phyloP scores from a whole-genome alignment of 2,113 vertebrate species.

The Tetraodon nigroviridis region DNA sequence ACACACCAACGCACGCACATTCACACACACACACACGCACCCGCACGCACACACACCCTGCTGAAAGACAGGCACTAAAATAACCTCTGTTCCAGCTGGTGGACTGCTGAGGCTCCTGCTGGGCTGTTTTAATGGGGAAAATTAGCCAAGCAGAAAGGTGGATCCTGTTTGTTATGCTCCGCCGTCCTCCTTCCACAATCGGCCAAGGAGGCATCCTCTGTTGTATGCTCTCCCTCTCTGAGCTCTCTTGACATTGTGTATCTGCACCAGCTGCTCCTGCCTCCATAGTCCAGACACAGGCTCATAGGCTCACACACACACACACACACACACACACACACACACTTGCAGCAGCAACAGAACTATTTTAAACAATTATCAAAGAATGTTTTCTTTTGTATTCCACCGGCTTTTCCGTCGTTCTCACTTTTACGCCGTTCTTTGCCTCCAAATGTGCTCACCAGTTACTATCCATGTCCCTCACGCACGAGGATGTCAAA shows the following conservation, averaged over 20 bases:
- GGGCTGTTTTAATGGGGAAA: constrained; percentile 98
- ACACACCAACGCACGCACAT: constrained; percentile 22
- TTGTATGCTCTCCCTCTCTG: constrained; percentile 54
- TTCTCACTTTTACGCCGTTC: constrained; percentile 30
- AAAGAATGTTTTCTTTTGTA: background rate
- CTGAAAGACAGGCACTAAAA: constrained; percentile 86
- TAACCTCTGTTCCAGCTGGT: constrained; percentile 90
- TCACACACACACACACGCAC: constrained; percentile 25
- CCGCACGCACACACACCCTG: constrained; percentile 28
- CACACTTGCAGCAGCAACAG: background rate
- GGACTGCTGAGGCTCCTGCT: constrained; percentile 89
- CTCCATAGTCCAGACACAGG: constrained; percentile 43
- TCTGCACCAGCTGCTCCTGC: constrained; percentile 64
- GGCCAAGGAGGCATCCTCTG: constrained; percentile 78
- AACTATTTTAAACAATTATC: background rate
- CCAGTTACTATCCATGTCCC: constrained; percentile 5
- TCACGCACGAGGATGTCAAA: constrained; percentile 9
- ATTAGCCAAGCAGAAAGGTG: constrained; percentile 96
- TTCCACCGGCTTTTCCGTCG: constrained; percentile 5
- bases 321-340: background rate
- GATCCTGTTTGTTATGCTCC: constrained; percentile 97
- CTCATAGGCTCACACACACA: constrained; percentile 27
- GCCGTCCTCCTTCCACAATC: constrained; percentile 80
- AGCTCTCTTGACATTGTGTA: constrained; percentile 66
- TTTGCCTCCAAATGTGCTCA: constrained; percentile 7